Evolutionary conservation across 2,888 invertebrate genomes (phyloP).

Genomic region (Scaptomyza tumidula): DNA sequence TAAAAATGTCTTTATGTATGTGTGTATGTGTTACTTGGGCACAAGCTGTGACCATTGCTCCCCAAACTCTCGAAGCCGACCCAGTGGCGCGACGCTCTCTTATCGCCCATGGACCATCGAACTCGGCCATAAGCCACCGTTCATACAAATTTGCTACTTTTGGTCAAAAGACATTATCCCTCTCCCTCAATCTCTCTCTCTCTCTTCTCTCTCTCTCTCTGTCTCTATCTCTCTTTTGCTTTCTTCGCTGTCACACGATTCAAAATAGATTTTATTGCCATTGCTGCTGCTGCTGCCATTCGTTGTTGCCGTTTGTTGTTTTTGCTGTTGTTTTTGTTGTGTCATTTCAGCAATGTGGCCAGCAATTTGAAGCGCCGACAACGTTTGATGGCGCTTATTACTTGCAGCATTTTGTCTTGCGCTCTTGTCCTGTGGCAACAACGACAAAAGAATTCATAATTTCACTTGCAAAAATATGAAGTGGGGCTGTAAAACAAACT

Average conservation of each 20-base stretch:
- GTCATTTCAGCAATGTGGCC: conserved; percentile 20
- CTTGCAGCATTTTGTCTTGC: conserved; percentile 46
- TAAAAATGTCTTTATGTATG: conserved; percentile 16
- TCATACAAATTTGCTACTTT: conserved; percentile 22
- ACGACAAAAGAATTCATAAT: conserved; percentile 53
- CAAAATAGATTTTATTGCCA: conserved; percentile 43
- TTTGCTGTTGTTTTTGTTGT: conserved; percentile 9
- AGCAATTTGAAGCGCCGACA: conserved; percentile 18
- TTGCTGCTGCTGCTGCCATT: neutral
- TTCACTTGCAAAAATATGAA: conserved; percentile 42
- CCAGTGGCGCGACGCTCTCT: neutral
- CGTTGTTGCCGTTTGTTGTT: neutral
- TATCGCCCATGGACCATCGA: neutral
- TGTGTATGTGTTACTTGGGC: neutral
- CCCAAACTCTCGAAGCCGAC: neutral
- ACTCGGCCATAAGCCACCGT: conserved; percentile 9
- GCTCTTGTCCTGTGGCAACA: conserved; percentile 27
- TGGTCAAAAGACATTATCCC: conserved; percentile 13
- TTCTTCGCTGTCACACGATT: conserved; percentile 16
- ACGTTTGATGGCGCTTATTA: conserved; percentile 53
- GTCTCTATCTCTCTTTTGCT: neutral
- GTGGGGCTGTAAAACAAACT: conserved; percentile 39
- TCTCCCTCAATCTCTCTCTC: neutral
- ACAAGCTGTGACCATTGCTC: neutral
- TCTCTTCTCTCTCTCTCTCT: neutral